Evolutionary conservation across 2,113 vertebrate genomes (phyloP).

Genomic region (Azemiops feae): DNA sequence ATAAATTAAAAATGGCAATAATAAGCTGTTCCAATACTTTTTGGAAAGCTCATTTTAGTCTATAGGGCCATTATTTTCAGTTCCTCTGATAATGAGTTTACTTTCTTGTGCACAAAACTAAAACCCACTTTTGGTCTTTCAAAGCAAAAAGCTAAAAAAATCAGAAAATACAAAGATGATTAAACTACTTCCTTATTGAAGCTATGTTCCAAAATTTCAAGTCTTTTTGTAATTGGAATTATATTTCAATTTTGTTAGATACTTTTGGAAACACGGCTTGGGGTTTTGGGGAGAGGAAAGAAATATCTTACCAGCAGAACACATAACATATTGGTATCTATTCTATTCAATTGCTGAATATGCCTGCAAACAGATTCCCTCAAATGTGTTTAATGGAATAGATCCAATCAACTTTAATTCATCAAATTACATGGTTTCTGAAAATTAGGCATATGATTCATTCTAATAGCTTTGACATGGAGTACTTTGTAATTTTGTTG

Average conservation of each 20-base stretch:
- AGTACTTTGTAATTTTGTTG: neutral
- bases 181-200: neutral
- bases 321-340: neutral
- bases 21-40: neutral
- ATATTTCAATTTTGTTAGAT: neutral
- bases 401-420: neutral
- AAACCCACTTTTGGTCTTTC: neutral
- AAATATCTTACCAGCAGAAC: neutral
- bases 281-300: neutral
- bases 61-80: neutral
- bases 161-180: neutral
- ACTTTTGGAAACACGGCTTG: neutral
- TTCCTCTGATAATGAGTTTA: neutral
- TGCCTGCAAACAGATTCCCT: neutral
- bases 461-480: neutral
- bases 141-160: neutral
- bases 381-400: neutral
- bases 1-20: neutral
- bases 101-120: neutral
- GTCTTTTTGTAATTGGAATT: neutral
- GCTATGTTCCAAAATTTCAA: neutral
- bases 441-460: neutral
- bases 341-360: neutral
- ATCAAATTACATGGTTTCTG: neutral
- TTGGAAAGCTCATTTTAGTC: neutral